These are phyloP conservation scores for Callaeas wilsoni DNA, from an alignment of 2,113 vertebrate species.

Conservation along the genomic window DNA sequence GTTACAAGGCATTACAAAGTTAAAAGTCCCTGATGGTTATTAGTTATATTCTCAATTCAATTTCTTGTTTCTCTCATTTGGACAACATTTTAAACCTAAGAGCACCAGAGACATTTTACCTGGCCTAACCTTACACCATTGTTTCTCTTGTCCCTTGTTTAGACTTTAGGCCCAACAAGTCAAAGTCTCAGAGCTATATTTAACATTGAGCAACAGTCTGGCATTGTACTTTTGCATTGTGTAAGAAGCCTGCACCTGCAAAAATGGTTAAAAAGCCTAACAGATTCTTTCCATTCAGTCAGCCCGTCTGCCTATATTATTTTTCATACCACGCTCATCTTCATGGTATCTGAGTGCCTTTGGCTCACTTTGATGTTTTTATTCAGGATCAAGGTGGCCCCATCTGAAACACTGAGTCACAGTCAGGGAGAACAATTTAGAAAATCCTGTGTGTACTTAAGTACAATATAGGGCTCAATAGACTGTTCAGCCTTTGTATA, in stretches of 20 bases:
- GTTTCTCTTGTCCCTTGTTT: background rate
- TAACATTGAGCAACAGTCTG: background rate
- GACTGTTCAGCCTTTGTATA: background rate
- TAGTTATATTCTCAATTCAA: background rate
- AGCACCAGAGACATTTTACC: background rate
- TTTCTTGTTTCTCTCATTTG: background rate
- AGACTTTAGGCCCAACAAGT: background rate
- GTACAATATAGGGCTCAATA: background rate
- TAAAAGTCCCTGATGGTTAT: background rate
- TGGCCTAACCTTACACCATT: background rate
- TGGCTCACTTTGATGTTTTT: background rate
- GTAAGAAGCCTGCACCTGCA: background rate
- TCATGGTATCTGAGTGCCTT: background rate
- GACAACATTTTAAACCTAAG: background rate
- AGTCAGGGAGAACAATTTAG: background rate
- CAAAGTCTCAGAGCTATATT: background rate
- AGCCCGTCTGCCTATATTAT: background rate
- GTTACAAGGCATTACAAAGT: background rate
- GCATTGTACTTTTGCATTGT: background rate
- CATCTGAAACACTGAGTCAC: background rate
- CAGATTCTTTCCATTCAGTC: background rate
- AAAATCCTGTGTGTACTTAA: background rate
- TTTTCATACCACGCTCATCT: background rate
- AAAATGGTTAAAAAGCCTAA: background rate
- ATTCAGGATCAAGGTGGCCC: background rate